phyloP scores from a whole-genome alignment of 2,113 vertebrate genomes.

The Cnemophilus loriae region DNA sequence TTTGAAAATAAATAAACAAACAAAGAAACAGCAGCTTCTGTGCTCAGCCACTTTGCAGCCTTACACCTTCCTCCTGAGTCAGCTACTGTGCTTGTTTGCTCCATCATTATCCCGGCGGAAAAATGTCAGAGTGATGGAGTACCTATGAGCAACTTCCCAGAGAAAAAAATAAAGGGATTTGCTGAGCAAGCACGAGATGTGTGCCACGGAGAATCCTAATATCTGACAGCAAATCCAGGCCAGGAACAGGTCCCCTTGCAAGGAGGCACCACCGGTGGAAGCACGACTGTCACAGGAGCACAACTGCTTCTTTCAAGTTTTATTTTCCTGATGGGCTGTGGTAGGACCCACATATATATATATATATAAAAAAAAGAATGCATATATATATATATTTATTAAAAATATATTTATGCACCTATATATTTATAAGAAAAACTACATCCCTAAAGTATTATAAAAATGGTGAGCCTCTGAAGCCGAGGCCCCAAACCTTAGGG shows the following conservation, averaged over 20 bases:
- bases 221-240: constrained; percentile 32
- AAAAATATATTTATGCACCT: not conserved
- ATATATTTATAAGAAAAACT: not conserved
- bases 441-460: not conserved
- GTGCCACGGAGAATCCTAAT: constrained; percentile 52
- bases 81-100: constrained; percentile 62
- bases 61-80: constrained; percentile 58
- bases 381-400: not conserved
- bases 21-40: not conserved
- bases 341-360: not conserved
- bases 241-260: not conserved
- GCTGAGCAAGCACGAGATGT: constrained; percentile 41
- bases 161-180: constrained; percentile 35
- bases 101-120: constrained; percentile 58
- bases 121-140: constrained; percentile 70
- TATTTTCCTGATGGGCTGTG: not conserved
- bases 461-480: not conserved
- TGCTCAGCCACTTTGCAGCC: not conserved
- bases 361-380: not conserved
- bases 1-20: not conserved
- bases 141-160: constrained; percentile 50
- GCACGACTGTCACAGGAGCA: not conserved
- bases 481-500: not conserved
- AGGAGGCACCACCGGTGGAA: not conserved
- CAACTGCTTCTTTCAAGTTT: not conserved